These are phyloP conservation scores for Iguana delicatissima DNA, from an alignment of 2,797 vertebrate genomes.

Conservation along the genomic window DNA sequence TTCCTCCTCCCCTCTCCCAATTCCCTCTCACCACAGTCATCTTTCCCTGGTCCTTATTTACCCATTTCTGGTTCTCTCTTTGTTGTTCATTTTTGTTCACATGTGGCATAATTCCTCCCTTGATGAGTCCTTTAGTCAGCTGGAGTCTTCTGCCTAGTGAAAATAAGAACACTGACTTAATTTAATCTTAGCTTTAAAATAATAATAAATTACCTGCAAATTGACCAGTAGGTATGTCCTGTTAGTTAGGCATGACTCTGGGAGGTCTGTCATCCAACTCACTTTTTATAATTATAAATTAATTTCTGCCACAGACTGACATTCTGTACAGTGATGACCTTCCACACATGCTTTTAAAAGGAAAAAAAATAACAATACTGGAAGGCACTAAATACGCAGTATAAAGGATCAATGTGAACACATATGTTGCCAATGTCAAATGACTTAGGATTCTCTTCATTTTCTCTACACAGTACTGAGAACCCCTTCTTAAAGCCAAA, in stretches of 20 bases:
- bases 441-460: not conserved
- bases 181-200: not conserved
- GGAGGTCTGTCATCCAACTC: not conserved
- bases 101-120: not conserved
- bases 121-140: not conserved
- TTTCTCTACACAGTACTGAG: too few relatives aligned
- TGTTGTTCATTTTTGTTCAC: too few relatives aligned
- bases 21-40: too few relatives aligned
- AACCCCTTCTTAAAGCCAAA: not conserved
- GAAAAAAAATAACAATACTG: not conserved
- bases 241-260: not conserved
- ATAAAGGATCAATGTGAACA: not conserved
- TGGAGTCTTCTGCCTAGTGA: not conserved
- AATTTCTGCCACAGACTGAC: not conserved
- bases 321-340: not conserved
- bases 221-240: not conserved
- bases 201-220: not conserved
- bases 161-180: not conserved
- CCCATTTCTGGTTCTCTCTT: too few relatives aligned
- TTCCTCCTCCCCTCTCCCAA: too few relatives aligned
- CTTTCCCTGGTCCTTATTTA: too few relatives aligned
- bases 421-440: not conserved
- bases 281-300: not conserved
- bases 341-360: not conserved
- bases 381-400: not conserved